phyloP scores from a whole-genome alignment of 2,113 vertebrate genomes.

The Xenopus tropicalis region DNA sequence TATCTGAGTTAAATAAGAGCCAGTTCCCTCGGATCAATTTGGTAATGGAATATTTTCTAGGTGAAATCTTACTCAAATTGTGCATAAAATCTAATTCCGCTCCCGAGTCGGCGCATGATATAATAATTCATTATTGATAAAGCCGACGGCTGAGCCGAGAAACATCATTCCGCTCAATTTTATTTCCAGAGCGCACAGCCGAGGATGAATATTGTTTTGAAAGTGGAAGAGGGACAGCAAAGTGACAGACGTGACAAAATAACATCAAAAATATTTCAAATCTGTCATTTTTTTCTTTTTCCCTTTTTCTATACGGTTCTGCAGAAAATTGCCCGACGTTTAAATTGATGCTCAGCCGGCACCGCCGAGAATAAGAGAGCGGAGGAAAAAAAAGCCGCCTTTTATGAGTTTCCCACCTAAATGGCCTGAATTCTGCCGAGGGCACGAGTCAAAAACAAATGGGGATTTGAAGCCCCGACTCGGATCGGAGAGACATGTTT shows the following conservation, averaged over 20 bases:
- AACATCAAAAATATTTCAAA: conserved; percentile 33
- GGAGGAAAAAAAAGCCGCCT: conserved; percentile 1
- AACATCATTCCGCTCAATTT: conserved; percentile 12
- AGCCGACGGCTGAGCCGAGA: conserved; percentile 2
- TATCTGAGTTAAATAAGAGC: not conserved
- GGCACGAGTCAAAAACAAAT: conserved; percentile 27
- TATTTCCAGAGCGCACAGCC: not conserved
- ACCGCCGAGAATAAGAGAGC: not conserved
- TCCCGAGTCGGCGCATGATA: not conserved
- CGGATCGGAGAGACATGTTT: conserved; percentile 16
- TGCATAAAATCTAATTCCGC: conserved; percentile 17
- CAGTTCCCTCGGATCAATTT: conserved; percentile 23
- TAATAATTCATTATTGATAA: conserved; percentile 33
- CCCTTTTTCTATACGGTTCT: not conserved
- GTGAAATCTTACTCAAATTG: conserved; percentile 24
- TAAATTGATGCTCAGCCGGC: conserved; percentile 24
- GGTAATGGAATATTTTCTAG: conserved; percentile 21
- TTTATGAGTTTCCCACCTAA: conserved; percentile 33
- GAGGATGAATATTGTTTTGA: conserved; percentile 25
- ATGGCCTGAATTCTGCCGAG: conserved; percentile 15
- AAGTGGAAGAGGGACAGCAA: not conserved
- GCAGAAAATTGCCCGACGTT: conserved; percentile 18
- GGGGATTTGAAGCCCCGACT: conserved; percentile 17
- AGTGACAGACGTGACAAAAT: conserved; percentile 39
- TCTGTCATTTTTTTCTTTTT: conserved; percentile 12